Evolutionary conservation across 2,888 invertebrate genomes (phyloP).

Genomic region (Acleris sparsana): DNA sequence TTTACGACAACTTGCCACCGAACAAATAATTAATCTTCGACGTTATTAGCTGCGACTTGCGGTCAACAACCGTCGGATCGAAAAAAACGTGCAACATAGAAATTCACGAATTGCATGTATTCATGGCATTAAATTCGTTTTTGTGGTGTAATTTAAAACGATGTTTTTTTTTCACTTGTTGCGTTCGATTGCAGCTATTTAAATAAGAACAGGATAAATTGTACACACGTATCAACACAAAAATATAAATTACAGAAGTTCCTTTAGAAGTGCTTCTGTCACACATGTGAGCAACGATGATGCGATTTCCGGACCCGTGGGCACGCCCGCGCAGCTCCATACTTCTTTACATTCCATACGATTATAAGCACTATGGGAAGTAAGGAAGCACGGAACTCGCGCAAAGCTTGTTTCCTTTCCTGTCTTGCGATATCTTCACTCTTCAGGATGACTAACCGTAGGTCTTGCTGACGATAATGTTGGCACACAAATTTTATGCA

Average conservation of each 20-base stretch:
- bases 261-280: conserved; percentile 48
- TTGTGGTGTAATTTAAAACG: background rate
- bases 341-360: conserved; percentile 99
- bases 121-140: background rate
- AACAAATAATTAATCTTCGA: conserved; percentile 60
- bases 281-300: conserved; percentile 55
- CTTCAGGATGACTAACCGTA: conserved; percentile 45
- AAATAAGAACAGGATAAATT: conserved; percentile 13
- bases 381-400: conserved; percentile 97
- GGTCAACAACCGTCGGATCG: background rate
- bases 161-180: conserved; percentile 17
- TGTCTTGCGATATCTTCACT: conserved; percentile 53
- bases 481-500: conserved; percentile 33
- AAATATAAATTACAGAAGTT: conserved; percentile 46
- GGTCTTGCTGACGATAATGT: conserved; percentile 9
- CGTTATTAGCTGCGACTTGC: background rate
- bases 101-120: background rate
- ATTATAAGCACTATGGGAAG: conserved; percentile 94
- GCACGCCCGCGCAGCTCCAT: conserved; percentile 89
- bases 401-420: conserved; percentile 69
- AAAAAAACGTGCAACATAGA: background rate
- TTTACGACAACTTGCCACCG: conserved; percentile 73
- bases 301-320: conserved; percentile 59
- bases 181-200: conserved; percentile 7
- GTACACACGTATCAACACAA: conserved; percentile 43